Conservation (phyloP, 2,888 invertebrate genomes). For the Nebria brevicollis region DNA sequence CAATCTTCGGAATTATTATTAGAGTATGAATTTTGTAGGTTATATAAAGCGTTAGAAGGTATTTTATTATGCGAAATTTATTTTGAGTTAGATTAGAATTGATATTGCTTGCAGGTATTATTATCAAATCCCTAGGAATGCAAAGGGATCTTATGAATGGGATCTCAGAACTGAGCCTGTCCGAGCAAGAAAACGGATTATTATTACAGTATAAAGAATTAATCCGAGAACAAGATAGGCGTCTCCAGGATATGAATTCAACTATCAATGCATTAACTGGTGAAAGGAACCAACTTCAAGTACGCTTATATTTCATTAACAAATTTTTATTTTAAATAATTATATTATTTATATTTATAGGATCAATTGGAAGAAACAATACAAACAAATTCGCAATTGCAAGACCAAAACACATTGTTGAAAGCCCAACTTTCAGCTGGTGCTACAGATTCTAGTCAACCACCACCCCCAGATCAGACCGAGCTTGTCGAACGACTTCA, state of each 20-base stretch:
- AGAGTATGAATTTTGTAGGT: slow-evolving; percentile 94
- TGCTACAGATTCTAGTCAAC: slow-evolving; percentile 45
- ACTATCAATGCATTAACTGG: slow-evolving; percentile 61
- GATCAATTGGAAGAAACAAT: slow-evolving; percentile 73
- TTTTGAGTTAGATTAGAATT: slow-evolving; percentile 17
- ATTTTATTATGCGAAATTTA: slow-evolving; percentile 15
- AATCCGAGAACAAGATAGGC: slow-evolving; percentile 88
- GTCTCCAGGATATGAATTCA: slow-evolving; percentile 68
- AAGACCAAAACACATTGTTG: slow-evolving; percentile 87
- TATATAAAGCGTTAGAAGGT: slow-evolving; percentile 86
- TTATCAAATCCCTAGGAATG: slow-evolving; percentile 66
- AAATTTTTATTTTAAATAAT: slow-evolving; percentile 17
- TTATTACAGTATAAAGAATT: slow-evolving; percentile 87
- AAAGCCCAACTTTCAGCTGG: slow-evolving; percentile 75
- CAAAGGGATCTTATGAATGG: slow-evolving; percentile 64
- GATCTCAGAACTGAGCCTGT: slow-evolving; percentile 65
- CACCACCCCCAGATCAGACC: slow-evolving; percentile 42
- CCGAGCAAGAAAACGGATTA: slow-evolving; percentile 64
- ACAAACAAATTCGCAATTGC: slow-evolving; percentile 77
- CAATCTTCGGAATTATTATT: slow-evolving; percentile 82
- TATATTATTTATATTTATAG: slow-evolving; percentile 54
- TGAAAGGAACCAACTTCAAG: slow-evolving; percentile 61
- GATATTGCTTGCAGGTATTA: slow-evolving; percentile 59
- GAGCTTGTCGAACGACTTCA: slow-evolving; percentile 51
- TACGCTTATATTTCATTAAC: slow-evolving; percentile 49